Evolutionary conservation across 64 coral and sea anemone species (phyloP).

Genomic region (Dendrophyllia cribrosa): DNA sequence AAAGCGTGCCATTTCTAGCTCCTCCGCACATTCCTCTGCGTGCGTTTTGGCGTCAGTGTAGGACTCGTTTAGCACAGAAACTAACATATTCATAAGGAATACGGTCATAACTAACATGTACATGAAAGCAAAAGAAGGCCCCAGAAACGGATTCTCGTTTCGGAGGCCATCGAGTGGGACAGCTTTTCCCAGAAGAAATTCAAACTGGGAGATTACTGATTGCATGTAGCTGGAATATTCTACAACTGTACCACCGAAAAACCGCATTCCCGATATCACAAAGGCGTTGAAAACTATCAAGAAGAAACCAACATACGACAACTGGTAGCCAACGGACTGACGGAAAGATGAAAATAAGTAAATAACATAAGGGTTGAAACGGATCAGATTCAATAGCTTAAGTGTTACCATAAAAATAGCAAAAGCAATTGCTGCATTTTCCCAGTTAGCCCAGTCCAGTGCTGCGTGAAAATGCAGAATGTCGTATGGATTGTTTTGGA

Average conservation of each 20-base stretch:
- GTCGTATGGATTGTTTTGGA: conserved; percentile 64
- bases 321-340: conserved; percentile 2
- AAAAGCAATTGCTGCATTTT: conserved; percentile 46
- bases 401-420: conserved; percentile 67
- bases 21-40: conserved; percentile 21
- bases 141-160: conserved; percentile 28
- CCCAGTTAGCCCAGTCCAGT: conserved; percentile 27
- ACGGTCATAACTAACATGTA: conserved; percentile 38
- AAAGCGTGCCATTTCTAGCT: conserved; percentile 70
- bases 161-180: conserved; percentile 24
- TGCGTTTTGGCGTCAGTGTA: conserved; percentile 39
- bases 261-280: conserved; percentile 35
- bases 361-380: conserved; percentile 62
- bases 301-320: conserved; percentile 37
- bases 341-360: conserved; percentile 46
- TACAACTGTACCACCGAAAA: conserved; percentile 64
- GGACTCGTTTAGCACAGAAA: conserved; percentile 60
- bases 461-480: conserved; percentile 58
- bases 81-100: conserved; percentile 70
- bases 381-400: conserved; percentile 62
- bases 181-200: conserved; percentile 36
- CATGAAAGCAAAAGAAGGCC: conserved; percentile 52
- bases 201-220: conserved; percentile 47
- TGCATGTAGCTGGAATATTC: conserved; percentile 43
- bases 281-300: conserved; percentile 51